Evolutionary conservation across 2,797 vertebrate genomes (phyloP).

Genomic region (Arvicola amphibius): DNA sequence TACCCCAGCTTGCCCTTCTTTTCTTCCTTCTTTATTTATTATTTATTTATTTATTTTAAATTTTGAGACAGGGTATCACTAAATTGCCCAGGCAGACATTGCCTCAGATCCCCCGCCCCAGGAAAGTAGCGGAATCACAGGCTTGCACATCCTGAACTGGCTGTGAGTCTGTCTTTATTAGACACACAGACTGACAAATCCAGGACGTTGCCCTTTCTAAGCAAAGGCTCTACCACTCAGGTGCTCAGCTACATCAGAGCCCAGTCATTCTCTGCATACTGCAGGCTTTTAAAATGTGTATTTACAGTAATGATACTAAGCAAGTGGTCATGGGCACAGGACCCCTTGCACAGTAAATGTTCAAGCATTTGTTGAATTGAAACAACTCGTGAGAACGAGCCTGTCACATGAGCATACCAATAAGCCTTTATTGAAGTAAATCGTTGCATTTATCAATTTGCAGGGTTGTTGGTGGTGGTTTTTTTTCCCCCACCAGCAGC

Average conservation of each 20-base stretch:
- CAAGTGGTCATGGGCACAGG: not conserved
- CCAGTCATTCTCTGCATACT: not conserved
- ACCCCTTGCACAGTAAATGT: not conserved
- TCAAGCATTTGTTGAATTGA: not conserved
- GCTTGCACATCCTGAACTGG: not conserved
- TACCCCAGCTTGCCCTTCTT: not conserved
- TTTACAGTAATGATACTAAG: not conserved
- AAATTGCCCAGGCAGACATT: not conserved
- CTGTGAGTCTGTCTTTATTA: not conserved
- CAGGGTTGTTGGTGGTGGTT: not conserved
- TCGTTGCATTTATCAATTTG: not conserved
- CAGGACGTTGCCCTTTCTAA: not conserved
- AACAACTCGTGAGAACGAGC: not conserved
- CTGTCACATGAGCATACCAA: not conserved
- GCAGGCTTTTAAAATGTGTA: conserved; percentile 1
- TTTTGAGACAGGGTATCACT: not conserved
- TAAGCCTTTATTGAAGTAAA: not conserved
- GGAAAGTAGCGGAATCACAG: not conserved
- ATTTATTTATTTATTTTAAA: not conserved
- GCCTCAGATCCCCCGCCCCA: not conserved
- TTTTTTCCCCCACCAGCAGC: not conserved
- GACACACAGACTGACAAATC: not conserved
- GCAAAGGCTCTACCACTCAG: not conserved
- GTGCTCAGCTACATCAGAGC: not conserved
- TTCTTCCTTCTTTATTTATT: no score